These are phyloP conservation scores for Heterotis niloticus DNA, from an alignment of 2,113 vertebrate species.

Conservation along the genomic window DNA sequence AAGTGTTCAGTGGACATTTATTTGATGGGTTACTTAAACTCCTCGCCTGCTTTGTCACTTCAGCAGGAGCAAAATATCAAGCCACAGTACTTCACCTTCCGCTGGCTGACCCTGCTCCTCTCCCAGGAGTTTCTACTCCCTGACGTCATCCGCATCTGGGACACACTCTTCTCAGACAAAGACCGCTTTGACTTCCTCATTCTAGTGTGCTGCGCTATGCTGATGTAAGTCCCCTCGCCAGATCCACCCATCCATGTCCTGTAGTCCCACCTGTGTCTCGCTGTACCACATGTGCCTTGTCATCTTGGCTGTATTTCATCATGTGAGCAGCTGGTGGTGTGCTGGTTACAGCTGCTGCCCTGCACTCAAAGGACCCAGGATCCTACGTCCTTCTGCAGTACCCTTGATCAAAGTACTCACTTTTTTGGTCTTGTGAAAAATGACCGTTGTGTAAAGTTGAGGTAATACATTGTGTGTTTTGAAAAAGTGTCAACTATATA, in stretches of 20 bases:
- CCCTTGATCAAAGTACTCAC: too few relatives aligned
- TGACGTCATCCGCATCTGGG: conserved; percentile 97
- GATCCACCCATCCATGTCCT: background rate
- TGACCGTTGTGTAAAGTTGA: too few relatives aligned
- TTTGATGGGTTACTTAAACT: background rate
- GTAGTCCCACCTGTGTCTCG: background rate
- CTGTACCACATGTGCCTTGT: background rate
- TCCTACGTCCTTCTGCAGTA: too few relatives aligned
- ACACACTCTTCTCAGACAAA: conserved; percentile 87
- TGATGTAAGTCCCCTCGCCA: conserved; percentile 70
- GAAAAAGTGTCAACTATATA: too few relatives aligned
- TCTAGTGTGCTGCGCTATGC: conserved; percentile 92
- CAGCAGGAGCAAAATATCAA: conserved; percentile 98
- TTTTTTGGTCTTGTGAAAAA: too few relatives aligned
- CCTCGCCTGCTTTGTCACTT: conserved; percentile 18
- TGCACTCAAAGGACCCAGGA: background rate
- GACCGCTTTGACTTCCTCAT: conserved; percentile 91
- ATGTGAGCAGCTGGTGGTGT: too few relatives aligned
- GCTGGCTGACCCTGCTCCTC: conserved; percentile 90
- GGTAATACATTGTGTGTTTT: too few relatives aligned
- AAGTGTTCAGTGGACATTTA: too few relatives aligned
- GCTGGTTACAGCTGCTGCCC: too few relatives aligned
- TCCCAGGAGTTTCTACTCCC: conserved; percentile 97
- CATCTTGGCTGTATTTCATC: too few relatives aligned
- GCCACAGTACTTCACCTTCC: conserved; percentile 97